phyloP scores from a whole-genome alignment of 1,140 invertebrate genomes.

The Wiebesia pumilae region DNA sequence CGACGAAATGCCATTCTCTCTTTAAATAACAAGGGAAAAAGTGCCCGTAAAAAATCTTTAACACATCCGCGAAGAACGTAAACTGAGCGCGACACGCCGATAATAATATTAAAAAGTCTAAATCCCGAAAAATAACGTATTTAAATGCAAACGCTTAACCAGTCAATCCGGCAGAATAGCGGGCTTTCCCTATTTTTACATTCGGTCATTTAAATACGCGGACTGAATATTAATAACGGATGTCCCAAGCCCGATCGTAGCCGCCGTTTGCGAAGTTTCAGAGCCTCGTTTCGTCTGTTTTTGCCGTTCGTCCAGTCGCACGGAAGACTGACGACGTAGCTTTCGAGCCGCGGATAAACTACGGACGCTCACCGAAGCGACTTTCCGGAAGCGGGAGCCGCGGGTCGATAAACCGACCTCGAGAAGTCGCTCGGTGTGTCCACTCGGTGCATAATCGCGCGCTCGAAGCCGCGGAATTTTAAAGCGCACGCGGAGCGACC shows the following conservation, averaged over 20 bases:
- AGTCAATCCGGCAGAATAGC: not conserved
- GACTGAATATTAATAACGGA: constrained; percentile 23
- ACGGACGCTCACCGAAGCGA: too few relatives aligned
- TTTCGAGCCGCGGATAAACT: not conserved
- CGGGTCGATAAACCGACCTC: not conserved
- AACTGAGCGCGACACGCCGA: too few relatives aligned
- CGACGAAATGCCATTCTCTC: not conserved
- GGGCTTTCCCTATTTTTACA: constrained; percentile 6
- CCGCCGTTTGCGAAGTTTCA: not conserved
- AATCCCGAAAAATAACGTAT: not conserved
- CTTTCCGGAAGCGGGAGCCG: not conserved
- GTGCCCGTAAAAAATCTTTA: not conserved
- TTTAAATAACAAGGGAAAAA: not conserved
- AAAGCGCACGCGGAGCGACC: not conserved
- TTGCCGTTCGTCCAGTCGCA: not conserved
- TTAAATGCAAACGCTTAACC: not conserved
- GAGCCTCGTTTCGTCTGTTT: not conserved
- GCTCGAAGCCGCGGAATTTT: not conserved
- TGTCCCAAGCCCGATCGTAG: not conserved
- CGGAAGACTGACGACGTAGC: not conserved
- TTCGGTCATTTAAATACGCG: constrained; percentile 15
- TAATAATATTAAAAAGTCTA: not conserved
- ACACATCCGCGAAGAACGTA: not conserved
- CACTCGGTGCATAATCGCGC: constrained; percentile 8
- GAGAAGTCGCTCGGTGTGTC: not conserved